Base-by-base conservation (phyloP, 1,140 invertebrate genomes). In the Theocolax elegans region DNA sequence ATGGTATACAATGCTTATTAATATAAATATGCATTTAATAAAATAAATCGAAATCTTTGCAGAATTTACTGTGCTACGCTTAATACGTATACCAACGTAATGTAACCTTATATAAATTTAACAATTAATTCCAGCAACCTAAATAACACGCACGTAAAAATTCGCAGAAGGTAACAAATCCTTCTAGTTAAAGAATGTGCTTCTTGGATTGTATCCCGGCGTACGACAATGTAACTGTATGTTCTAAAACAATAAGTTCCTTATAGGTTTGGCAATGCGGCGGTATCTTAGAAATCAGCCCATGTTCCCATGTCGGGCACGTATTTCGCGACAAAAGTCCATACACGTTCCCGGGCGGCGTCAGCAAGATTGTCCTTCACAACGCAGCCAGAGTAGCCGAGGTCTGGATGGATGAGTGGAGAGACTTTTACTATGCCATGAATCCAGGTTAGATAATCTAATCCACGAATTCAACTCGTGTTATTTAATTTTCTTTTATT, bases 391-490 rank as follows among this genome's bases (percentile, higher is more conserved):
- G 97, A 77, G 93, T 98, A 75, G 96, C 96, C 78, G 95, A 97
- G 89, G 97, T 98, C 80, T 98, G 97, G 97, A 94, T 99, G 93
- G 97, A 98, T 90, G 94, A 97, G 87, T 98, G 96, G 95, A 93
- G 94, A 87, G 93, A 97, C 87, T 98, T 98, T 91, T 98, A 97
- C 92, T 98, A 96, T 91, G 93, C 94, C 86, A 97, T 97, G 92
- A 97, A 96, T 87, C 95, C 96, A 95, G 95, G 95, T 97, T 93
- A 91, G 91, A 83, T 51, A 8, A 68, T 19, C n/a, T n/a, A 35
- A 46, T 54, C 25, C 2, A 54, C 63, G 63, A 42, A 15, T 54
- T 25, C 23, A n/a, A n/a, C n/a, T n/a, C n/a, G n/a, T n/a, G n/a
- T n/a, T n/a, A n/a, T n/a, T n/a, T n/a, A n/a, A 25, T 7, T 65